Evolutionary conservation across 2,797 vertebrate genomes (phyloP), one percentile per base, ranked within the genome.

Genomic region (Gallinago nigripennis): DNA sequence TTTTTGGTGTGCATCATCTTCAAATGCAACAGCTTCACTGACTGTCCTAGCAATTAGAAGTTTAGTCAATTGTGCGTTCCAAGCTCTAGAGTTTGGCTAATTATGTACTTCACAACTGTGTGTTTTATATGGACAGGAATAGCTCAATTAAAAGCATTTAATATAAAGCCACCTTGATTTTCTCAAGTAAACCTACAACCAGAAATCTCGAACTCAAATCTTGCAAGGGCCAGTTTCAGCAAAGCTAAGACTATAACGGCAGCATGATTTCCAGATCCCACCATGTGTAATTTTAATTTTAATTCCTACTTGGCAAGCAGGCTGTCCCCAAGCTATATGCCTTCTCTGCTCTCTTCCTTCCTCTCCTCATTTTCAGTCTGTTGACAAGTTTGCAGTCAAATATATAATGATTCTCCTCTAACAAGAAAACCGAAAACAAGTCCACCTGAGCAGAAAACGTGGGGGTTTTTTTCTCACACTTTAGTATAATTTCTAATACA

Each of bases 41-140:
- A 13, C 48, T 80, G 53, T 43, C 45, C 43, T 37, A 54, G 65
- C 60, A 82, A 68, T 63, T 39, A 15, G 11, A 65, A 66, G 50
- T 20, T 51, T 33, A 66, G 20, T 33, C 1, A 1, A 21, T 19
- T 24, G 48, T 48, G 11, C 19, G 11, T 53, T 90, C 61, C 72
- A 51, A 46, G 35, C 51, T 66, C 43, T 25, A 28, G 39, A 63
- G 25, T 53, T 25, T 75, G 53, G 53, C 46, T 54, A 43, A 64
- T 21, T 11, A 51, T 1, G 9, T 16, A 25, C 41, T 73, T 68
- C n/a, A 23, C 8, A 61, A 35, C 19, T 12, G 10, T 1, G 0
- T 51, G 28, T 21, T 77, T 81, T 25, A 17, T 6, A 58, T 7
- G 30, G 45, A 63, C 30, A 39, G 16, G 58, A 72, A 57, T 63